Evolutionary conservation across 2,888 invertebrate genomes (phyloP).

Genomic region (Ptycholaimellus sp.): DNA sequence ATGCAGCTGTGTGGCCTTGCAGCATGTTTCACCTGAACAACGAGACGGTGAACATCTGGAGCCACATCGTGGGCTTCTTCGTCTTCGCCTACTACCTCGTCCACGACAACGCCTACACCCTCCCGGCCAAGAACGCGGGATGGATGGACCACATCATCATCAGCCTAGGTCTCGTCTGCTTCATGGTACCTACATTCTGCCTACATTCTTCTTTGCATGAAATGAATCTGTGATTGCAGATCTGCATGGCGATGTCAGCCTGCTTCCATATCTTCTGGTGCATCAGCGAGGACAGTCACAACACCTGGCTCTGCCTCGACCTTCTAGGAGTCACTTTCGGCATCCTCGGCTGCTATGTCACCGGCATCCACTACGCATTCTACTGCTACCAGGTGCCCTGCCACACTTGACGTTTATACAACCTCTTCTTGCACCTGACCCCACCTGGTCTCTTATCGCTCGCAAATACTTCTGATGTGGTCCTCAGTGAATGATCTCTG

Average conservation of each 20-base stretch:
- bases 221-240: slow-evolving; percentile 33
- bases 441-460: too few species aligned
- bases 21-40: slow-evolving; percentile 89
- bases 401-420: too few species aligned
- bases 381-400: slow-evolving; percentile 56
- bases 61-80: slow-evolving; percentile 43
- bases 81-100: slow-evolving; percentile 56
- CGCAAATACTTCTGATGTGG: too few species aligned
- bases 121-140: slow-evolving; percentile 45
- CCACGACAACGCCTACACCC: slow-evolving; percentile 42
- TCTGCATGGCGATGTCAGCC: slow-evolving; percentile 71
- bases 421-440: too few species aligned
- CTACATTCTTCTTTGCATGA: neutral
- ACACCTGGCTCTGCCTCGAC: slow-evolving; percentile 63
- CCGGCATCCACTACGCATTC: slow-evolving; percentile 84
- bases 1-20: too few species aligned
- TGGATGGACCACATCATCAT: slow-evolving; percentile 60
- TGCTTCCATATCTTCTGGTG: slow-evolving; percentile 83
- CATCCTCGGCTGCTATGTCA: slow-evolving; percentile 71
- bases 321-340: slow-evolving; percentile 76
- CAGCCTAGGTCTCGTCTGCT: slow-evolving; percentile 55
- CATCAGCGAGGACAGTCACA: slow-evolving; percentile 58
- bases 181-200: slow-evolving; percentile 41
- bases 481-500: too few species aligned
- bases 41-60: slow-evolving; percentile 92